Percentiles rank a stretch among this genome's conserved stretches.
Conservation (phyloP, 2,797 vertebrate species). For the Hipposideros larvatus region DNA sequence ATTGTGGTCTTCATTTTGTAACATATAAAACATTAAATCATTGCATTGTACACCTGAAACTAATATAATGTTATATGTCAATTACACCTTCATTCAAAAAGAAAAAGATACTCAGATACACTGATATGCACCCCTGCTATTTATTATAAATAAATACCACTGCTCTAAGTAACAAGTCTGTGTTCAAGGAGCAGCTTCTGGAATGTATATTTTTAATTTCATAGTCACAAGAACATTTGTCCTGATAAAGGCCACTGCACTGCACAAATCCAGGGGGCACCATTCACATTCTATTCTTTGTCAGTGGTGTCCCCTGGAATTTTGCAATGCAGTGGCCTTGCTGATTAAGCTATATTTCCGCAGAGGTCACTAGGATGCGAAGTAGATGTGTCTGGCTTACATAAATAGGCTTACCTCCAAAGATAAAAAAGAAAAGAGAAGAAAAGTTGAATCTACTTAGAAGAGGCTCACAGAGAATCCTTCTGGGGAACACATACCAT, state of each 20-base stretch:
- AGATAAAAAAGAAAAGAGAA: conserved; percentile 33
- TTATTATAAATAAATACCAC: neutral
- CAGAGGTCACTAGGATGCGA: conserved; percentile 20
- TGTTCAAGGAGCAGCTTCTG: neutral
- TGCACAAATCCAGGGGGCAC: neutral
- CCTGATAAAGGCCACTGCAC: neutral
- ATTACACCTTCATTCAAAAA: neutral
- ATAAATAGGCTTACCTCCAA: neutral
- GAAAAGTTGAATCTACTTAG: conserved; percentile 23
- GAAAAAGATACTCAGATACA: neutral
- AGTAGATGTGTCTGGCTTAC: neutral
- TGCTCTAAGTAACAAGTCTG: neutral
- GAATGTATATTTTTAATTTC: neutral
- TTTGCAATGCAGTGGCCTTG: neutral
- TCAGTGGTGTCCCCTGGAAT: neutral
- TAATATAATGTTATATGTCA: neutral
- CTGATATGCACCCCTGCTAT: neutral
- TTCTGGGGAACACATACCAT: neutral
- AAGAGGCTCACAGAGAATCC: neutral
- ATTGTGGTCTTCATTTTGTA: neutral
- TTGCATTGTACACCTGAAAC: neutral
- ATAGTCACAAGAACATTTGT: neutral
- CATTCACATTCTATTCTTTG: neutral
- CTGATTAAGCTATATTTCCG: neutral
- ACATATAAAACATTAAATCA: neutral